Evolutionary conservation across 2,888 invertebrate genomes (phyloP).

Genomic region (Apantesis nais): DNA sequence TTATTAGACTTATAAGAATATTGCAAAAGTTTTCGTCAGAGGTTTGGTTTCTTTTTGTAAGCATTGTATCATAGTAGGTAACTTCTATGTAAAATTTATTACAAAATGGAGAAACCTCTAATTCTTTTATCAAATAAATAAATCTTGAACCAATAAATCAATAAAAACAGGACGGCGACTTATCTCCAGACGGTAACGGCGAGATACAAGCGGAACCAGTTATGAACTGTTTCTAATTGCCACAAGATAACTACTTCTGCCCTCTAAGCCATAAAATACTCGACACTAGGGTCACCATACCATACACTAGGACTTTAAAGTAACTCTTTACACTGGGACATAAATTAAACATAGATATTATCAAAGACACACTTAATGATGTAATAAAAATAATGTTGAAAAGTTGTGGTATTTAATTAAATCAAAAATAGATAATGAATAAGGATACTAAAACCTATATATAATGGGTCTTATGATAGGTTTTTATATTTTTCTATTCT

Average conservation of each 20-base stretch:
- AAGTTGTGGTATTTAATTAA: background rate
- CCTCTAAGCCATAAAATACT: slow-evolving; percentile 14
- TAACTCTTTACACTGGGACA: background rate
- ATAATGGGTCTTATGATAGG: background rate
- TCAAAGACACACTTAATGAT: background rate
- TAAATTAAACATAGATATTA: background rate
- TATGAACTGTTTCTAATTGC: slow-evolving; percentile 31
- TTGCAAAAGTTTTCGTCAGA: background rate
- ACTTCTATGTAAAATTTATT: background rate
- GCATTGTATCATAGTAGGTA: background rate
- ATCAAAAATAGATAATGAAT: background rate
- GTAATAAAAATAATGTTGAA: background rate
- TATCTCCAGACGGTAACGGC: slow-evolving; percentile 12
- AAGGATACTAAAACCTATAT: background rate
- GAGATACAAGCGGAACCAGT: slow-evolving; percentile 20
- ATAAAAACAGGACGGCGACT: slow-evolving; percentile 14
- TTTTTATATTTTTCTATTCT: too few species aligned
- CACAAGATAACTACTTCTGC: slow-evolving; percentile 19
- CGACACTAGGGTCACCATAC: slow-evolving; percentile 12
- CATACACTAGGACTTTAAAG: background rate
- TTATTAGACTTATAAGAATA: too few species aligned
- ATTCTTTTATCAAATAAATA: slow-evolving; percentile 10
- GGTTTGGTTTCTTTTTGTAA: background rate
- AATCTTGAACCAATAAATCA: slow-evolving; percentile 19
- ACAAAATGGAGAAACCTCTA: slow-evolving; percentile 5